Conservation (phyloP, 2,797 vertebrate species). For the Lacerta viridis region DNA sequence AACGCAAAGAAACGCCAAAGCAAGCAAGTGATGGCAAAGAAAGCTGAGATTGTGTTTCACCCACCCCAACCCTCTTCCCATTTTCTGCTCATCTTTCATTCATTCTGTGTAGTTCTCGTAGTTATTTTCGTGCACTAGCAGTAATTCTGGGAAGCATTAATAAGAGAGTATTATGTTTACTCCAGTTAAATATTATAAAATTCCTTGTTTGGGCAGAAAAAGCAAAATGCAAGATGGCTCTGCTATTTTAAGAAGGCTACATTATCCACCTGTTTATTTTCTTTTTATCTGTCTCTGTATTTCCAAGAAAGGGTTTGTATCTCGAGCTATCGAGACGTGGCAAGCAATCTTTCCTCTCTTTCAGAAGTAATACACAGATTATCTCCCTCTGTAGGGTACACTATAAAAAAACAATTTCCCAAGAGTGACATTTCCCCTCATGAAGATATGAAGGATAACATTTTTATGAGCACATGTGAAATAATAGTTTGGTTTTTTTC, state of each 20-base stretch:
- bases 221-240: not conserved
- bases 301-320: constrained; percentile 12
- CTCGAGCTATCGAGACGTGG: not conserved
- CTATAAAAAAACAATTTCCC: constrained; percentile 24
- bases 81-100: constrained; percentile 24
- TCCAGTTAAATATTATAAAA: constrained; percentile 6
- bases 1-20: not conserved
- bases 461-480: constrained; percentile 46
- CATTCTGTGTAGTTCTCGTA: constrained; percentile 13
- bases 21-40: constrained; percentile 12
- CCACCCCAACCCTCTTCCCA: not conserved
- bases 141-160: constrained; percentile 33
- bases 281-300: constrained; percentile 18
- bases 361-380: constrained; percentile 32
- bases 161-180: constrained; percentile 24
- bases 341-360: constrained; percentile 8
- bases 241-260: constrained; percentile 28
- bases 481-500: constrained; percentile 33
- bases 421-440: not conserved
- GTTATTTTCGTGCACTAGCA: constrained; percentile 3
- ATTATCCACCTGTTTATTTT: constrained; percentile 36
- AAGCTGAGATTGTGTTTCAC: not conserved
- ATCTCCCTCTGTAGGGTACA: constrained; percentile 24
- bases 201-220: constrained; percentile 20
- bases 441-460: constrained; percentile 29